Base-by-base conservation (phyloP, 1,140 invertebrate genomes). In the Papilio dardanus region DNA sequence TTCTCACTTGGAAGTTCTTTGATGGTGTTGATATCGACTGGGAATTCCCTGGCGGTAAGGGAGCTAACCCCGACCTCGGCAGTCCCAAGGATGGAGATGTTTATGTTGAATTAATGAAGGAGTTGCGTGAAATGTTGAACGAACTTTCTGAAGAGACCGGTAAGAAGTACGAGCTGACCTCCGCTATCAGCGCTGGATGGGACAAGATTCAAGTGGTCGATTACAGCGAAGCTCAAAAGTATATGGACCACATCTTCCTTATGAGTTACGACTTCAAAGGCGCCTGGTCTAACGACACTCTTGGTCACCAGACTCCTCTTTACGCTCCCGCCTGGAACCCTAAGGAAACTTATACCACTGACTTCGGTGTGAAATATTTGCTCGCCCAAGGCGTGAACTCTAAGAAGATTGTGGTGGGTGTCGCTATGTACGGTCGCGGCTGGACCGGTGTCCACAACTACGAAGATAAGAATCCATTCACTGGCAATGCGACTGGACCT, bases 261-360 rank as follows among this genome's bases (percentile, higher is more conserved):
- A 93, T 93, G 91, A 93, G 89, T 71, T 93, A 93, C 78, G 91
- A 93, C 74, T 93, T 93, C 76, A 93, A 93, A 73, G 91, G 91
- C 16, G 90, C 91, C 1, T 93, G 91, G 91, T 93, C 91, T 5
- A 93, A 93, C 65, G 89, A 92, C 68, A 91, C 86, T 31, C 78
- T 92, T 16, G 91, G 91, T 46, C 91, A 93, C 71, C 91, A 93
- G 74, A 87, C 91, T 0, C 80, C 87, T 31, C 46, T 93, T 10
- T 88, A 93, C 75, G 91, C 91, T 2, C 91, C 91, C 16, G 82
- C 76, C 5, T 93, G 90, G 90, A 88, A 81, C 31, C 83, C 86
- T 6, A 92, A 91, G 24, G 91, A 93, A 75, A 91, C 90, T 14
- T 93, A 93, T 80, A 93, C 91, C 4, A 91, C 90, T 58, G 91